Base-by-base conservation (phyloP, 2,113 vertebrate genomes). In the Seriola quinqueradiata region DNA sequence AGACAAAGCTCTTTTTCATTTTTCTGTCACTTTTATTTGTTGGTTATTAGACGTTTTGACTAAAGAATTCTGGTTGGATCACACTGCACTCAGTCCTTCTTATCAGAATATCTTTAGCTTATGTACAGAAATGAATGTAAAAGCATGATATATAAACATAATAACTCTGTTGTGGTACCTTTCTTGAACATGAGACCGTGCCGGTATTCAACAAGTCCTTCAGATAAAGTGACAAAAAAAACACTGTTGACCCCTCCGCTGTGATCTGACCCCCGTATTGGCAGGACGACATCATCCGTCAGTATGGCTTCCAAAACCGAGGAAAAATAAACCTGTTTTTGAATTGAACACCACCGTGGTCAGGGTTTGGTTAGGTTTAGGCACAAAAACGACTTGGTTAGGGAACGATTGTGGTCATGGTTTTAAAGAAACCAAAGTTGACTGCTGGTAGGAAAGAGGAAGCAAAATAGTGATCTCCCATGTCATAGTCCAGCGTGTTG, bases 321-420 rank as follows among this genome's bases (percentile, higher is more conserved):
- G 44, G 42, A 68, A 50, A 50, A 68, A 68, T 68, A 68, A 68
- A 68, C 32, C 44, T 6, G 1, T 48, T 58, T 34, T 46, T 21
- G 17, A 54, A 59, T 48, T 42, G 5, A 16, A 42, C 25, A 11
- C 8, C 42, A 8, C 28, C 11, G 28, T 40, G 61, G 61, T 25
- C 19, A 36, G 4, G 9, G 21, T 36, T 65, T 36, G 38, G 11
- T 67, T 34, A 46, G 38, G 21, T 21, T 32, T 14, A 72, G 50
- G 1, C n/a, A 54, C 6, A 23, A 19, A 46, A 34, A n/a, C 66
- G 1, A 58, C 36, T 44, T 66, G 25, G 32, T 54, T 16, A 68
- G 66, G 25, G 25, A 52, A 21, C 12, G 25, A 50, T 34, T 68
- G 38, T 23, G 48, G 59, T 55, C 21, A 48, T 28, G 28, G 25